Conservation (phyloP, 2,888 invertebrate genomes). For the Oscheius onirici region DNA sequence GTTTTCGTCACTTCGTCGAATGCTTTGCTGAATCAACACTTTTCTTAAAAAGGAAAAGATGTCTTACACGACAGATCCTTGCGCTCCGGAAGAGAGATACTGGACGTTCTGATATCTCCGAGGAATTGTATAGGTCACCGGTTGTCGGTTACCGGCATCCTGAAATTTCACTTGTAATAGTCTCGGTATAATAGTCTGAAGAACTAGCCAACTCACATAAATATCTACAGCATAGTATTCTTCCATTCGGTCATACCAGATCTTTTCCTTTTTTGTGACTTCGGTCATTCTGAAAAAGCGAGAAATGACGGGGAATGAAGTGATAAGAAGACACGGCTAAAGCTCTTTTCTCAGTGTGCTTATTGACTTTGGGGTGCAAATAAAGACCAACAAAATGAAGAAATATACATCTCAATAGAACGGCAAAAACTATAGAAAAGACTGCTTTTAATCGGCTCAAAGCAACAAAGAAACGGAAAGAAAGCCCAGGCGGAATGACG, state of each 20-base stretch:
- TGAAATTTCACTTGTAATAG: constrained; percentile 12
- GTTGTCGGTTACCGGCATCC: constrained; percentile 36
- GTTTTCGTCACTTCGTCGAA: constrained; percentile 89
- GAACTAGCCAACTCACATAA: constrained; percentile 17
- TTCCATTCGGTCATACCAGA: too few relatives aligned
- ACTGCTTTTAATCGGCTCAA: not conserved
- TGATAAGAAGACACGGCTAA: not conserved
- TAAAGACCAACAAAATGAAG: not conserved
- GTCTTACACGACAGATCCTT: constrained; percentile 58
- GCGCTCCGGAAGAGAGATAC: constrained; percentile 55
- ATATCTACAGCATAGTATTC: constrained; percentile 11
- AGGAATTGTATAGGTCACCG: constrained; percentile 46
- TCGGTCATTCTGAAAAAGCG: not conserved
- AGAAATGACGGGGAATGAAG: not conserved
- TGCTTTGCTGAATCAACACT: constrained; percentile 82
- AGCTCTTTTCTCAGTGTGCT: too few relatives aligned
- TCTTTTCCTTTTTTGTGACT: not conserved
- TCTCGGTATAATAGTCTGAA: not conserved
- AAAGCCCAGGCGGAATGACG: not conserved
- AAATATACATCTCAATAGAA: not conserved
- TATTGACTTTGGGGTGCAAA: not conserved
- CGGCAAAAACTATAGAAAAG: not conserved
- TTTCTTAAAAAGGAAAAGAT: not conserved
- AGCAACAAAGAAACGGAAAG: not conserved
- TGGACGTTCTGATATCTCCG: constrained; percentile 44